phyloP scores from a whole-genome alignment of 1,140 invertebrate genomes.

The Drosophila oshimai region DNA sequence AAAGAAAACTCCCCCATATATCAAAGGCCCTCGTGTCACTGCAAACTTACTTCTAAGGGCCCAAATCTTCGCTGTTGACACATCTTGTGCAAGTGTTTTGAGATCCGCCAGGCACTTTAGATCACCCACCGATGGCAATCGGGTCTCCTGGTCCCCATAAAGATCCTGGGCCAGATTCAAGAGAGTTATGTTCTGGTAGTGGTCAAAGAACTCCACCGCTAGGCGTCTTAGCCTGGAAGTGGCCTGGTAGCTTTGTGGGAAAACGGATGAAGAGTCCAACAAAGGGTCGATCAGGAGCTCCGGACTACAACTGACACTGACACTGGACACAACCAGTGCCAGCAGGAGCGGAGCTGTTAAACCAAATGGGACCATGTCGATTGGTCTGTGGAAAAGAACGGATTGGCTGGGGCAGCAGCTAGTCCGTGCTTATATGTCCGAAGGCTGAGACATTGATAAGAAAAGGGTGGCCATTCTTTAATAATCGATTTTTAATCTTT shows the following conservation, averaged over 20 bases:
- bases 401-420: neutral
- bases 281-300: neutral
- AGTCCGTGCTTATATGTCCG: neutral
- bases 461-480: neutral
- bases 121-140: slow-evolving; percentile 1
- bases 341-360: neutral
- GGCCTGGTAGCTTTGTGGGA: neutral
- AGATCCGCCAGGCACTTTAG: slow-evolving; percentile 25
- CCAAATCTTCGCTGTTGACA: slow-evolving; percentile 3
- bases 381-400: neutral
- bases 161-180: neutral
- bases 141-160: neutral
- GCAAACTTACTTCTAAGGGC: slow-evolving; percentile 7
- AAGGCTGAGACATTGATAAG: neutral
- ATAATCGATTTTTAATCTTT: neutral
- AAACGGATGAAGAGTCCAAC: neutral
- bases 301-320: neutral
- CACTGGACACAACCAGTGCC: neutral
- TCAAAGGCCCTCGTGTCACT: too few species aligned
- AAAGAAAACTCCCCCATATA: too few species aligned
- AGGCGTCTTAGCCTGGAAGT: slow-evolving; percentile 6
- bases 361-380: neutral
- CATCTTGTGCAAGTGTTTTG: neutral
- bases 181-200: slow-evolving; percentile 16
- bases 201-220: slow-evolving; percentile 18